Base-by-base conservation (phyloP, 1,140 invertebrate species). In the Diorhabda carinulata region DNA sequence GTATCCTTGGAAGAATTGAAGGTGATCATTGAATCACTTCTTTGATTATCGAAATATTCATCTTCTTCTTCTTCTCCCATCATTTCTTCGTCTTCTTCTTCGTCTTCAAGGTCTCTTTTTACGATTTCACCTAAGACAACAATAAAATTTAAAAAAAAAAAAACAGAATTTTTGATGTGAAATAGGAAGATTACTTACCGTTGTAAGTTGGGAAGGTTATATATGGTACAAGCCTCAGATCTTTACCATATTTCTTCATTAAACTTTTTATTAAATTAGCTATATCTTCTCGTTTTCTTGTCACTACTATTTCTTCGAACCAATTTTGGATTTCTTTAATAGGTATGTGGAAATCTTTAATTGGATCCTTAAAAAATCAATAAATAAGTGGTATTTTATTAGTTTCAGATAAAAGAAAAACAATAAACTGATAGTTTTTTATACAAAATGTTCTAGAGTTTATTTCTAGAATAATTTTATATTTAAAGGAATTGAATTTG, bases 251-350 rank as follows among this genome's bases (percentile, higher is more conserved):
- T 73, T 86, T 85, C 61, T 87, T 83, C 87, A 92, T 91, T 8
- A 93, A 79, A 57, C 82, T 79, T 76, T 89, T 88, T n/a, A 94
- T 81, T 52, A 93, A 79, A 67, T 87, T 85, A n/a, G 90, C 88
- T 65, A 94, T 88, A 69, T 93, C 90, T 82, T 92, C 91, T 52
- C 92, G 81, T 83, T 94, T 93, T 61, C 88, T 84, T 2, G 89
- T 92, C 0, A 93, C 91, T 1, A 89, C 82, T 43, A 92, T 88
- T 77, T 91, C 88, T 74, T 91, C 88, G 75, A 94, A 94, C 92
- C 92, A 94, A 76, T 87, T 87, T 68, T 86, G 86, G 44, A 94
- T 80, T 59, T 88, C 86, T 81, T 89, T 90, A 70, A 93, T 92
- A 61, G 92, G 92, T 63, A 92, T 81, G 25, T 83, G 79, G 73